Base-by-base conservation (phyloP, 2,888 invertebrate species). In the Priocnemis perturbator region DNA sequence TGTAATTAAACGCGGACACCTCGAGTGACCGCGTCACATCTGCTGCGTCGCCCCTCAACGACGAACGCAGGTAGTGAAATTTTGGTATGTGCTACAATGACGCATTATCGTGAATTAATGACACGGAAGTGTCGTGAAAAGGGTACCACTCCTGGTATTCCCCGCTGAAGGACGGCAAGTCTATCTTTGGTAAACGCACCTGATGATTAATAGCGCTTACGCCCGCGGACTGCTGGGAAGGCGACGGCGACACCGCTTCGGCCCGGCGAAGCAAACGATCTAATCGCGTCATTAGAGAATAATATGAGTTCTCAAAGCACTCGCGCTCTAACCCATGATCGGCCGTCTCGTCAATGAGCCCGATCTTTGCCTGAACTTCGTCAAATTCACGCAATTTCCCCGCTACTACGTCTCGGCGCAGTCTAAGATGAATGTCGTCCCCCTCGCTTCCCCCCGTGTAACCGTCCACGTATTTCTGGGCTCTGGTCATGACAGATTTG, bases 1-100 rank as follows among this genome's bases (percentile, higher is more conserved):
- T 30, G 45, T 71, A 74, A 64, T 71, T 71, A 0, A 56, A 50
- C 15, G 19, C 61, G 15, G 64, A 53, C 9, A 66, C 19, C 37
- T 66, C 64, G 7, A 74, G 45, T 4, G 57, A 60, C n/a, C 50
- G 57, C 26, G 69, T 66, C 2, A 60, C 23, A 20, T 60, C 44
- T 1, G 62, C 64, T 0, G 67, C 70, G 4, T 64, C 70, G 23
- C 47, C 70, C 26, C 52, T 59, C 0, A 70, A 0, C n/a, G n/a
- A n/a, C n/a, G n/a, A n/a, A n/a, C n/a, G n/a, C n/a, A n/a, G n/a
- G n/a, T n/a, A n/a, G n/a, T 70, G 67, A 14, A 73, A 57, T 60
- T 65, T 68, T 48, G 67, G 60, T 1, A 71, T 45, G 0, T 7
- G 3, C 19, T 59, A 11, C 17, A 73, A n/a, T 3, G n/a, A 17